Evolutionary conservation across 2,888 invertebrate genomes (phyloP), one percentile per base, ranked within the genome.

Genomic region (Cerceris rybyensis): DNA sequence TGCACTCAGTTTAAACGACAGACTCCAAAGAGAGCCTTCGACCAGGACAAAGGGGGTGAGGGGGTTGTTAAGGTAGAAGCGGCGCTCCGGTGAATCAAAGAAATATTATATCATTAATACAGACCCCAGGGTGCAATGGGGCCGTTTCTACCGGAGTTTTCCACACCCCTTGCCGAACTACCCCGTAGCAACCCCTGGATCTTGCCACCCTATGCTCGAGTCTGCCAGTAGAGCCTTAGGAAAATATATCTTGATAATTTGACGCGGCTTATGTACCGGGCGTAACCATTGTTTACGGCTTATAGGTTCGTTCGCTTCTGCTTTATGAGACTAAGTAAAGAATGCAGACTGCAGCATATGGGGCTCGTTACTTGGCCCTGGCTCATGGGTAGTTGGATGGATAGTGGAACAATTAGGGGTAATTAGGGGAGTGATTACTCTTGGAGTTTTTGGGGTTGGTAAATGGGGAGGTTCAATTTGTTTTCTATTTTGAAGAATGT

Each of bases 21-120:
- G 71, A 75, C 65, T 49, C 16, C 66, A 60, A 60, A 66, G 67
- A 70, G 68, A 49, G 60, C 63, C 46, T 67, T 9, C 11, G 58
- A 46, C 8, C 16, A 46, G 28, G 65, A 69, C 43, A 46, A 16
- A 43, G 60, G 64, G 43, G 68, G 59, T 14, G 49, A 57, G 68
- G 66, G 85, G 85, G 82, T 88, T 89, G 89, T 89, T 88, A 90
- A 87, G 84, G 82, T 77, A 82, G 87, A 82, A 87, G 86, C 81
- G 85, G 70, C 77, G 72, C 76, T 82, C 70, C 82, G 83, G 80
- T 88, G 89, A 90, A 90, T 91, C 90, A 88, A 90, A 90, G 91
- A 90, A 91, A 91, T 90, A 90, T 90, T 88, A 88, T 88, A 88
- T 90, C 91, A 88, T 91, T 91, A 90, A 90, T 90, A 90, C 83